phyloP scores from a whole-genome alignment of 2,113 vertebrate genomes.

The Tricholaema leucomelas region DNA sequence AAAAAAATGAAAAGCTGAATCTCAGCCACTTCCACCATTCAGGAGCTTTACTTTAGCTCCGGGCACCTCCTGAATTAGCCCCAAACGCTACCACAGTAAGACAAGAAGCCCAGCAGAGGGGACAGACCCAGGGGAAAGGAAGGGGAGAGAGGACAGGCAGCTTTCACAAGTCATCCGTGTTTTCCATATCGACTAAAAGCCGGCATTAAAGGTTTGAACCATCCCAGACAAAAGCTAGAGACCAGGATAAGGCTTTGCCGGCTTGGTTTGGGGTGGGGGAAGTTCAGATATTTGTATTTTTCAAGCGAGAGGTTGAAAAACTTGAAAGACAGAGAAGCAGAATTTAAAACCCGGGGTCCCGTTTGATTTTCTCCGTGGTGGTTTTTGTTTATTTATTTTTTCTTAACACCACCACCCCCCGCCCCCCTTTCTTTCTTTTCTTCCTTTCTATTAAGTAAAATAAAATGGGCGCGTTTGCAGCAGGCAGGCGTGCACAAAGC shows the following conservation, averaged over 20 bases:
- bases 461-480: conserved; percentile 76
- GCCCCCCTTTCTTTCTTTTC: neutral
- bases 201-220: neutral
- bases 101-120: neutral
- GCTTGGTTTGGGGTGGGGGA: neutral
- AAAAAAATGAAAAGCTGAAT: neutral
- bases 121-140: neutral
- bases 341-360: conserved; percentile 57
- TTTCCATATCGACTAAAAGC: neutral
- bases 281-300: neutral
- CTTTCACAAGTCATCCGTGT: neutral
- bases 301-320: neutral
- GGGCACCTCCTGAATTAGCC: neutral
- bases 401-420: neutral
- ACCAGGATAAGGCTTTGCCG: neutral
- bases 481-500: conserved; percentile 81
- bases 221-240: conserved; percentile 35
- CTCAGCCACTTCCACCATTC: neutral
- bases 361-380: conserved; percentile 42
- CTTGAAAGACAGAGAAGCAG: conserved; percentile 33
- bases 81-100: neutral
- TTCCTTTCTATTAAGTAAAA: conserved; percentile 63
- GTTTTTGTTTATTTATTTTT: neutral
- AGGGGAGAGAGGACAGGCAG: neutral
- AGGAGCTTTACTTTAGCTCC: neutral